A percentile compares a stretch with the other conserved stretches of the same genome.
Evolutionary conservation across 2,888 invertebrate species (phyloP).

Genomic region (Dinocampus coccinellae): DNA sequence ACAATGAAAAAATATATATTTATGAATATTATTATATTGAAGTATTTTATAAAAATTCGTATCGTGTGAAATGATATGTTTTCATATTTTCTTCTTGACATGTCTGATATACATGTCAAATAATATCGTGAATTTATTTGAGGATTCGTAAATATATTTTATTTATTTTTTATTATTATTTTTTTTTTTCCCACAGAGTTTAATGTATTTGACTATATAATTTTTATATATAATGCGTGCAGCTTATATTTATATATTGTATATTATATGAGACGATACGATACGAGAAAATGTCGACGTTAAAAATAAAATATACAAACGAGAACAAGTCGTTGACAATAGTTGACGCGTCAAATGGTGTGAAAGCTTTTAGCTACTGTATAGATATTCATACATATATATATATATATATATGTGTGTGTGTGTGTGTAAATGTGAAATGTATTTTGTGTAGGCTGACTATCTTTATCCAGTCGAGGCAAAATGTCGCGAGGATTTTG

Average conservation of each 20-base stretch:
- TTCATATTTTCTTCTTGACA: too few relatives aligned
- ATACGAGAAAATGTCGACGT: constrained; percentile 9
- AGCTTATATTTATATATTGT: too few relatives aligned
- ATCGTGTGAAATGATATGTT: too few relatives aligned
- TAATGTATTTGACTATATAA: too few relatives aligned
- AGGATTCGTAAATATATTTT: too few relatives aligned
- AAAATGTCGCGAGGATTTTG: constrained; percentile 40
- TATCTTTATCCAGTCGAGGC: constrained; percentile 2
- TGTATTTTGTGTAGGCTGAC: constrained; percentile 5
- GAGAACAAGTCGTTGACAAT: constrained; percentile 45
- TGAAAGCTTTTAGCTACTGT: constrained; percentile 54
- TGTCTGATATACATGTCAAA: too few relatives aligned
- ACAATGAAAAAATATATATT: too few relatives aligned
- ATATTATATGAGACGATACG: not conserved
- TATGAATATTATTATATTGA: too few relatives aligned
- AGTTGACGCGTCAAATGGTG: constrained; percentile 50
- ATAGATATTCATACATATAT: constrained; percentile 31
- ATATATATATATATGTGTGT: constrained; percentile 2
- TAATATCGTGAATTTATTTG: too few relatives aligned
- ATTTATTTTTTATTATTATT: too few relatives aligned
- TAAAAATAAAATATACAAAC: constrained; percentile 44
- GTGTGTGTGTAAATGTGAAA: not conserved
- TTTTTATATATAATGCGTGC: too few relatives aligned
- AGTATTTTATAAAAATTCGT: not conserved
- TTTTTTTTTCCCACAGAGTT: too few relatives aligned